Evolutionary conservation across 2,797 vertebrate species (phyloP).

Genomic region (Pangasius djambal): DNA sequence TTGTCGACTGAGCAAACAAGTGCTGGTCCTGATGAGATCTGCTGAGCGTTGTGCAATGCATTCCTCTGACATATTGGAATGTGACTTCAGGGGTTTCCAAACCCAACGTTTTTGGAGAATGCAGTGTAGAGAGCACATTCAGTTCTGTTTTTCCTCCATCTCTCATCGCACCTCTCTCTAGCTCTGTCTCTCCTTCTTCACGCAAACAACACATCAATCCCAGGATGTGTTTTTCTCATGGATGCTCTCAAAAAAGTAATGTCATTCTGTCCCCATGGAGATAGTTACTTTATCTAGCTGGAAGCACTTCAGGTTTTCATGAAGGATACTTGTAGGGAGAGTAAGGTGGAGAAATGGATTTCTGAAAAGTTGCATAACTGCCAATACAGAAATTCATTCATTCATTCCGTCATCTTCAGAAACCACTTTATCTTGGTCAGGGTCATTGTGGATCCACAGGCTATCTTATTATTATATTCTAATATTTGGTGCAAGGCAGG

Average conservation of each 20-base stretch:
- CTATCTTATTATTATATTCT: background rate
- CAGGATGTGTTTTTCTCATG: background rate
- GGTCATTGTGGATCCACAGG: background rate
- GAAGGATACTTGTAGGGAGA: background rate
- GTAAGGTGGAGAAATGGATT: background rate
- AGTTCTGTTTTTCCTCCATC: background rate
- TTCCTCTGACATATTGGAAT: background rate
- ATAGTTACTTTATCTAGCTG: background rate
- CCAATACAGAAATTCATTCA: background rate
- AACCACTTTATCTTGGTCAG: background rate
- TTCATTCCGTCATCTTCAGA: background rate
- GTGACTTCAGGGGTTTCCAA: background rate
- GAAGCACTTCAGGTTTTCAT: background rate
- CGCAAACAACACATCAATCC: background rate
- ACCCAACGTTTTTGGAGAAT: background rate
- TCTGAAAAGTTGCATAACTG: background rate
- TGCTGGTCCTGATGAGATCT: background rate
- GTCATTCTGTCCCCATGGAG: conserved; percentile 22
- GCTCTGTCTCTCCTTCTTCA: background rate
- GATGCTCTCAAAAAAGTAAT: background rate
- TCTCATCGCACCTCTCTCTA: background rate
- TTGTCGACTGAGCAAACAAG: background rate
- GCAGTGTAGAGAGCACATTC: background rate
- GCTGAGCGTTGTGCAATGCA: background rate
- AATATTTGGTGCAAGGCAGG: background rate